Evolutionary conservation across 2,113 vertebrate genomes (phyloP), one percentile per base, ranked within the genome.

Genomic region (Toxotes jaculatrix): DNA sequence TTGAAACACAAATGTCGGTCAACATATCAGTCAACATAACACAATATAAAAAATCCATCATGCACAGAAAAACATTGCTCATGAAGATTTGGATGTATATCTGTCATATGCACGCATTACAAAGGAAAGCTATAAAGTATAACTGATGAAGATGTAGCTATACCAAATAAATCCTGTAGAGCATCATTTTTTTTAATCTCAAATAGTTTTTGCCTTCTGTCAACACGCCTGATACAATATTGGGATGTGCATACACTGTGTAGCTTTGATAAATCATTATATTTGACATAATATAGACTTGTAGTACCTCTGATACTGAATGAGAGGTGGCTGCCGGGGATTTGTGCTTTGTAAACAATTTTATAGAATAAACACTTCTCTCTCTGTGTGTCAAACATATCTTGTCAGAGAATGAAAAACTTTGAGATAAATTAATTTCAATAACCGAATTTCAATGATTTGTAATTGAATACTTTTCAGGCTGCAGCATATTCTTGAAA

Each of bases 401-500:
- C 23, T 49, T 63, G 10, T 68, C 36, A 53, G 45, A 59, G 17
- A 55, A 56, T 57, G 63, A 43, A 42, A 17, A 10, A 17, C 5
- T 27, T 12, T 14, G 5, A 19, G 5, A 5, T 17, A 49, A 74
- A 63, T 83, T 27, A 9, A 74, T 68, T 68, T 63, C 10, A 7
- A 19, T 67, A 27, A 47, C 40, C 8, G 34, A n/a, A 56, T 62
- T 69, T 42, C 3, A 74, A 34, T 74, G 10, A 79, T 57, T 68
- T 77, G 43, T 66, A 61, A 47, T 8, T 4, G 57, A 62, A 71
- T 12, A 40, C 59, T 5, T 32, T 21, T 60, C 31, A 47, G 51
- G 42, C 64, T 72, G 73, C 63, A 56, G 75, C 53, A 62, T 74
- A 27, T 77, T 69, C 45, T 12, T 65, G 53, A 74, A 51, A 67